phyloP scores from a whole-genome alignment of 2,113 vertebrate species.

The Mobula birostris region DNA sequence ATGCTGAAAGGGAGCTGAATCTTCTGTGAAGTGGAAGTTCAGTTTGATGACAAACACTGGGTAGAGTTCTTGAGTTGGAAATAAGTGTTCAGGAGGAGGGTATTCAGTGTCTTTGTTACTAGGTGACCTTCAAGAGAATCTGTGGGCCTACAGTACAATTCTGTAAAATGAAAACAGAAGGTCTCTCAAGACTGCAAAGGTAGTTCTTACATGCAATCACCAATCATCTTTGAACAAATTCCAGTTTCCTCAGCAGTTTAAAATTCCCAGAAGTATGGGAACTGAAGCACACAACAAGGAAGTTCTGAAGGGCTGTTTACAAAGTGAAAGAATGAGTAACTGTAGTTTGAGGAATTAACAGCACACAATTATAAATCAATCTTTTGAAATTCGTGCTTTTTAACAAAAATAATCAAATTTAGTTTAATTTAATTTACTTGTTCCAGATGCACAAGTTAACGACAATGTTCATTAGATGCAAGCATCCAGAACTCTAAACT shows the following conservation, averaged over 20 bases:
- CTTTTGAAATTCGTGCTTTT: not conserved
- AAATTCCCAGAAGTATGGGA: not conserved
- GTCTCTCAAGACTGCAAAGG: not conserved
- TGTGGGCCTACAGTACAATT: not conserved
- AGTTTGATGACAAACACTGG: not conserved
- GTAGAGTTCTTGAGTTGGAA: not conserved
- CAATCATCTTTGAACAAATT: not conserved
- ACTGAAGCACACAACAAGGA: not conserved
- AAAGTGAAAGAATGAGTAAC: not conserved
- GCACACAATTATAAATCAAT: not conserved
- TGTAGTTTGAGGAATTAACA: not conserved
- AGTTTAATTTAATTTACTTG: not conserved
- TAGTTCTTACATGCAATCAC: not conserved
- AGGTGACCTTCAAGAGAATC: not conserved
- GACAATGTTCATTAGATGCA: not conserved
- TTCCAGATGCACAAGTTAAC: not conserved
- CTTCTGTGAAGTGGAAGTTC: not conserved
- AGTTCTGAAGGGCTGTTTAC: not conserved
- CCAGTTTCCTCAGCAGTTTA: not conserved
- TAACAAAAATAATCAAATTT: not conserved
- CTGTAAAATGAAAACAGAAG: not conserved
- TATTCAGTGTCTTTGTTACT: not conserved
- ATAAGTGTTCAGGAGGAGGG: too few relatives aligned
- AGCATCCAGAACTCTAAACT: not conserved
- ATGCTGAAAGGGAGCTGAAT: not conserved